A percentile compares a stretch with the other conserved stretches of the same genome.
These are phyloP conservation scores for Drosophila recens DNA, from an alignment of 2,888 invertebrate species.

Conservation along the genomic window DNA sequence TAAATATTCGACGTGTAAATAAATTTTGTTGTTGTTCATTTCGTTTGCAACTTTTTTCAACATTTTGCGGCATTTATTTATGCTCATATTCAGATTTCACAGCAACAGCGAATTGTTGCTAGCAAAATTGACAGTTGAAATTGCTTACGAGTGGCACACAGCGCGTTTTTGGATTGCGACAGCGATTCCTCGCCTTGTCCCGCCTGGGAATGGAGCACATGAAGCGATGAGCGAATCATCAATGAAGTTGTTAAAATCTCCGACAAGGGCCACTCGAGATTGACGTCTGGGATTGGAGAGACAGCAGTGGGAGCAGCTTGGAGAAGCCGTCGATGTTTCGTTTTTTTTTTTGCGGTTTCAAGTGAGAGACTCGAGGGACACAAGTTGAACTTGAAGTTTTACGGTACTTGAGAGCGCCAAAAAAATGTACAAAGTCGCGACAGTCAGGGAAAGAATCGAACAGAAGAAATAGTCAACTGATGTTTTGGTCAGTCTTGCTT, in stretches of 20 bases:
- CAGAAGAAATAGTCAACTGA: not conserved
- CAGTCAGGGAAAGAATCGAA: no score
- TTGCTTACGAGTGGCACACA: conserved; percentile 73
- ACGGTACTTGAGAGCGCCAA: conserved; percentile 50
- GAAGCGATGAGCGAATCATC: conserved; percentile 36
- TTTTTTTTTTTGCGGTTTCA: conserved; percentile 19
- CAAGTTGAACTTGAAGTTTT: conserved; percentile 60
- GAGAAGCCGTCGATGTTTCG: conserved; percentile 6
- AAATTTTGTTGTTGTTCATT: conserved; percentile 1
- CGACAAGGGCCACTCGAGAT: conserved; percentile 76
- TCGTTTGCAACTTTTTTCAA: conserved; percentile 29
- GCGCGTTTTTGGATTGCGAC: conserved; percentile 20
- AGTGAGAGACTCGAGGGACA: conserved; percentile 43
- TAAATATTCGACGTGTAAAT: not conserved
- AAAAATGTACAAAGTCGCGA: not conserved
- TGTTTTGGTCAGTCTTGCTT: conserved; percentile 4
- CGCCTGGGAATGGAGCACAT: conserved; percentile 10
- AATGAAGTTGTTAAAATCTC: conserved; percentile 75
- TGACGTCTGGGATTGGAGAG: conserved; percentile 50
- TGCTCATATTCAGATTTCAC: conserved; percentile 68
- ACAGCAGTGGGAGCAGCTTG: conserved; percentile 35
- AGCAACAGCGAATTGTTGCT: conserved; percentile 44
- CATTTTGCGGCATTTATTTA: conserved; percentile 43
- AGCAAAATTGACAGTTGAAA: conserved; percentile 68
- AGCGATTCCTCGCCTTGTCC: conserved; percentile 1